Evolutionary conservation across 2,888 invertebrate species (phyloP), one percentile per base, ranked within the genome.

Genomic region (Aelia acuminata): DNA sequence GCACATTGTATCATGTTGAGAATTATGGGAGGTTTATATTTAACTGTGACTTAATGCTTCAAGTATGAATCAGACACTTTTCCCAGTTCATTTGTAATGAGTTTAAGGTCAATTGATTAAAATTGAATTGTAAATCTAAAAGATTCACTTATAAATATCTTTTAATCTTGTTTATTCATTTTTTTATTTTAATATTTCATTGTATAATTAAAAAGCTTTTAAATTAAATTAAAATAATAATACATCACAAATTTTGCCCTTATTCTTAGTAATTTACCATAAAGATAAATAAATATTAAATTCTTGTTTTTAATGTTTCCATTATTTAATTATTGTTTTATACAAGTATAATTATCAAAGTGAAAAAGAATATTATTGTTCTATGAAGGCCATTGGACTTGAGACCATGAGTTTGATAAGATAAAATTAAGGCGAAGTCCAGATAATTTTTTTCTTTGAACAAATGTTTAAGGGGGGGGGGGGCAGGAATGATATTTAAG

Each of bases 401-500:
- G 0, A 70, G 63, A 18, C 63, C 18, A 70, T 70, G 63, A 35
- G 63, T 70, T 26, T 43, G 80, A 80, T 80, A 43, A 80, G 80
- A 80, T 80, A 80, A 80, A 39, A 80, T n/a, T 22, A 47, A 80
- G 80, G 80, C 43, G 80, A 80, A 80, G 80, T 80, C n/a, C 43
- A 11, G 80, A 80, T 80, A 80, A 80, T 15, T n/a, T 80, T 63
- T 15, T 8, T 20, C 18, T 53, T n/a, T n/a, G 22, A 50, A 50
- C 50, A 50, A n/a, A n/a, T n/a, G n/a, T n/a, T n/a, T n/a, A n/a
- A n/a, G n/a, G n/a, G n/a, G n/a, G n/a, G n/a, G n/a, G n/a, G n/a
- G n/a, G n/a, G n/a, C n/a, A n/a, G n/a, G n/a, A n/a, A n/a, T n/a
- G n/a, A n/a, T n/a, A n/a, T n/a, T n/a, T n/a, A n/a, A n/a, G n/a